Evolutionary conservation across 1,140 invertebrate genomes (phyloP), one percentile per base, ranked within the genome.

Genomic region (Parapsyche elsis): DNA sequence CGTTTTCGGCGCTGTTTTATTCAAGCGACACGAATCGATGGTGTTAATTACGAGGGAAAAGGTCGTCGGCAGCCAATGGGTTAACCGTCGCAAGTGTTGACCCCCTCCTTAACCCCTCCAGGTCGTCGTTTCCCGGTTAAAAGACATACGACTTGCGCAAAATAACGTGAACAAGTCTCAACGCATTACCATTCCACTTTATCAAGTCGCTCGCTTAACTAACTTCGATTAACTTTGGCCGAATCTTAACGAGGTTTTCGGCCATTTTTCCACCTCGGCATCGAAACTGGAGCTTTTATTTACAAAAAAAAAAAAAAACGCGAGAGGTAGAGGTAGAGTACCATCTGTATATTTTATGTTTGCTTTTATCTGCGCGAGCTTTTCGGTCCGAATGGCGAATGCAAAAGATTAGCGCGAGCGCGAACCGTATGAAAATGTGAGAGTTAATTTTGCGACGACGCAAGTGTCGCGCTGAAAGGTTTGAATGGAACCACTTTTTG

Each of bases 161-260:
- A 70, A 70, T 80, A 75, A 75, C 70, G 76, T 78, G 74, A 61
- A 49, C 75, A 26, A 64, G 78, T 78, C 74, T 44, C 59, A 59
- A 45, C 67, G 79, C 79, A 83, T 83, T 83, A 83, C 76, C 71
- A 74, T 67, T 74, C 46, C 57, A 77, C 78, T 82, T 78, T 82
- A 82, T 82, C 81, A 80, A 78, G 81, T 70, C 77, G 71, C 67
- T 71, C 67, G 77, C 74, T 82, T 80, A 74, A 46, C 78, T 59
- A 80, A 82, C 81, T 82, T 82, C 81, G 81, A 82, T 82, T 80
- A 82, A 82, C 81, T 82, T 80, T 71, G 64, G 74, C 67, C 21
- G 61, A 76, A 71, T 80, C 73, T 30, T 64, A 79, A 79, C 30
- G 30, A 67, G 30, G n/a, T 64, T 49, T 78, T 78, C 61, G 75